phyloP scores from a whole-genome alignment of 2,797 vertebrate genomes.

The Anguilla marmorata region DNA sequence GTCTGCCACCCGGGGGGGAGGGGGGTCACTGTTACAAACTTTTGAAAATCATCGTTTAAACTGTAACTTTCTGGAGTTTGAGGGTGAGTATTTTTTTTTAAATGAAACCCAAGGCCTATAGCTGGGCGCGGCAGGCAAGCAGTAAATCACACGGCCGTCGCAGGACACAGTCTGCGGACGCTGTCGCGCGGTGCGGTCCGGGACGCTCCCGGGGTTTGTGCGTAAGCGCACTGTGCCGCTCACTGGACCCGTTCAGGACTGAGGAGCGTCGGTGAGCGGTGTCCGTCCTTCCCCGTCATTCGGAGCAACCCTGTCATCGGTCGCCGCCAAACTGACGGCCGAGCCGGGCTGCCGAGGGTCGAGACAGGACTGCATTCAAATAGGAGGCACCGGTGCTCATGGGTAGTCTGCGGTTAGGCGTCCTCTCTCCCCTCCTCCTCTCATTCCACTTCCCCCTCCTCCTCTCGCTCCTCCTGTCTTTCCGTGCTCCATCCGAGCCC shows the following conservation, averaged over 20 bases:
- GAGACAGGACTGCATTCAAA: background rate
- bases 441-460: too few relatives aligned
- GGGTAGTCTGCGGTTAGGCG: background rate
- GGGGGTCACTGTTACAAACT: background rate
- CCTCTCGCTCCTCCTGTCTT: background rate
- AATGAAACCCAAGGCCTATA: background rate
- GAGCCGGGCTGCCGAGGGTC: background rate
- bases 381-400: background rate
- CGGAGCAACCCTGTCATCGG: background rate
- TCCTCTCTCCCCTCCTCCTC: background rate
- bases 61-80: background rate
- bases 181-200: background rate
- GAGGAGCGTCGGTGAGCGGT: background rate
- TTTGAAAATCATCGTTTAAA: background rate
- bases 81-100: background rate
- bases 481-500: background rate
- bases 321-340: background rate
- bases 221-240: background rate
- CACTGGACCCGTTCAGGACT: background rate
- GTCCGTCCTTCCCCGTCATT: background rate
- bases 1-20: background rate
- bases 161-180: background rate
- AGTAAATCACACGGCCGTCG: background rate
- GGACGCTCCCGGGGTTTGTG: background rate
- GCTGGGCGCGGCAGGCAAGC: too few relatives aligned